These are phyloP conservation scores for Leptinotarsa peninsularis DNA, from an alignment of 2,888 invertebrate genomes.

Conservation along the genomic window DNA sequence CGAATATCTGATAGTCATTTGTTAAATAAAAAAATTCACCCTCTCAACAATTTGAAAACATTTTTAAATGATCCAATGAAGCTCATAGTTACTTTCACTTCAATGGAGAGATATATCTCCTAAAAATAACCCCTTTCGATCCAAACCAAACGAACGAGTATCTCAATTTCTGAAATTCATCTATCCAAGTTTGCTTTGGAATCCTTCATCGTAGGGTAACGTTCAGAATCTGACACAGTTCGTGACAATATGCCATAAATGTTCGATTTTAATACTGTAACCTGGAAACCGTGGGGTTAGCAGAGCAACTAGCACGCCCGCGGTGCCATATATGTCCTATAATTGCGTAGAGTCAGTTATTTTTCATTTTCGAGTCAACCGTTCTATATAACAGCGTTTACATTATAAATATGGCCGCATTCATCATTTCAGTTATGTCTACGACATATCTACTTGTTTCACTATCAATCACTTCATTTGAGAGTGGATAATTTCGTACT, in stretches of 20 bases:
- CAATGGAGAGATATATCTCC: not conserved
- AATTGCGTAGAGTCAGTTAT: conserved; percentile 31
- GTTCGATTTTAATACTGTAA: conserved; percentile 58
- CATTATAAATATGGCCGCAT: conserved; percentile 25
- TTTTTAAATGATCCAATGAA: too few relatives aligned
- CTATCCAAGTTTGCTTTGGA: not conserved
- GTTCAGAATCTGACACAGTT: conserved; percentile 59
- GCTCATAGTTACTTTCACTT: too few relatives aligned
- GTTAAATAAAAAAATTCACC: too few relatives aligned
- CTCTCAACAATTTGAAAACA: too few relatives aligned
- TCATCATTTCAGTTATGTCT: not conserved
- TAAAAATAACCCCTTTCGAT: not conserved
- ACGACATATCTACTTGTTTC: too few relatives aligned
- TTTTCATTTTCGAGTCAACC: conserved; percentile 32
- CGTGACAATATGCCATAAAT: conserved; percentile 60
- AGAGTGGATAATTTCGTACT: too few relatives aligned
- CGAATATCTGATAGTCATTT: too few relatives aligned
- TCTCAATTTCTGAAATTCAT: not conserved
- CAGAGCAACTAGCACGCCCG: conserved; percentile 28
- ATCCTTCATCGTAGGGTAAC: conserved; percentile 31
- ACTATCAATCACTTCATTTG: too few relatives aligned
- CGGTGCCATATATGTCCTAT: conserved; percentile 23
- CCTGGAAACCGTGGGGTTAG: conserved; percentile 28
- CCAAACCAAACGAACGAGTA: too few relatives aligned
- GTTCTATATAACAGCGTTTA: conserved; percentile 20